phyloP scores from a whole-genome alignment of 2,113 vertebrate genomes.

The Gymnocephalus cernua region DNA sequence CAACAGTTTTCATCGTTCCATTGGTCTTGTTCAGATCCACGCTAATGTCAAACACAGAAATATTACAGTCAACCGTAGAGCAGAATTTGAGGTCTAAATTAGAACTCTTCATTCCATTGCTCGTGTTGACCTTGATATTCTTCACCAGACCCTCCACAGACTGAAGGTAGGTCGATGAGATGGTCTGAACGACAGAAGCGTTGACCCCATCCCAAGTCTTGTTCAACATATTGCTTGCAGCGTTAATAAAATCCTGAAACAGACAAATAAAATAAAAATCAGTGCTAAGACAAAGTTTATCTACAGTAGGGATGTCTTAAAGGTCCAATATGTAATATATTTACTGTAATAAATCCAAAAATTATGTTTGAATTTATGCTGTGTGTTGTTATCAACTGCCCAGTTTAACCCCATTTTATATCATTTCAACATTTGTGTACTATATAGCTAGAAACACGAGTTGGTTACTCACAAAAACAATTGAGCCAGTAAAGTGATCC shows the following conservation, averaged over 20 bases:
- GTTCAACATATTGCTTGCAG: conserved; percentile 80
- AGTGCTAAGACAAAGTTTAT: background rate
- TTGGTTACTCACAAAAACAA: no score
- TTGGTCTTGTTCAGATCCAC: conserved; percentile 49
- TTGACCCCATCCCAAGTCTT: conserved; percentile 57
- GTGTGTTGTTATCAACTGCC: no score
- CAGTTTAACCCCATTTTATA: no score
- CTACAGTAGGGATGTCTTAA: background rate
- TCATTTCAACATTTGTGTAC: no score
- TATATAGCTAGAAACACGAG: no score
- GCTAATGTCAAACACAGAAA: conserved; percentile 52
- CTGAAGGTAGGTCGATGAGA: conserved; percentile 83
- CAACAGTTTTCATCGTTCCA: conserved; percentile 73
- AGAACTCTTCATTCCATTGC: background rate
- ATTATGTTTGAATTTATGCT: no score
- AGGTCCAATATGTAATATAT: no score
- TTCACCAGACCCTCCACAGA: conserved; percentile 87
- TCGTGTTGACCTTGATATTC: conserved; percentile 79
- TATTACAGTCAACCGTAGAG: conserved; percentile 8
- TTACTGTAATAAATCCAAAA: no score
- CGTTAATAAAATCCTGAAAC: conserved; percentile 86
- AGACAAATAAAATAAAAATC: conserved; percentile 29
- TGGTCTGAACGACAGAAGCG: rapidly evolving
- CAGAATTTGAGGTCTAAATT: conserved; percentile 77
- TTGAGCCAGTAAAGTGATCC: no score